Base-by-base conservation (phyloP, 2,888 invertebrate genomes). In the Cephalotes varians region DNA sequence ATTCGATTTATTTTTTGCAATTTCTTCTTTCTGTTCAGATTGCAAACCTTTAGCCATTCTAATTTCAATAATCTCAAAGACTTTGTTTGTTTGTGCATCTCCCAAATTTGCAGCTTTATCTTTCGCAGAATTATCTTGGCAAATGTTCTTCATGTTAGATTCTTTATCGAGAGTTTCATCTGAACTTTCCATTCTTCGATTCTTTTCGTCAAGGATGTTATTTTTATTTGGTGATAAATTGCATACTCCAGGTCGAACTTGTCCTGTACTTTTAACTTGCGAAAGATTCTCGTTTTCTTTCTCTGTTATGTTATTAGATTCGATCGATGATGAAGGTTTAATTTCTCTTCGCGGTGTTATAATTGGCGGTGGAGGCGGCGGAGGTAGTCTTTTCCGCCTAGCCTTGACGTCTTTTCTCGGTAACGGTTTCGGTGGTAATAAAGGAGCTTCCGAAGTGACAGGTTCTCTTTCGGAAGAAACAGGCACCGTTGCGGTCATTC, bases 371-470 rank as follows among this genome's bases (percentile, higher is more conserved):
- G 95, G 95, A 0, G 95, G 95, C 0, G 95, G 95, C 0, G 94
- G 94, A 0, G 95, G 95, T 9, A 94, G 94, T 69, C 95, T 91
- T 83, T 95, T 94, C 72, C 93, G 83, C 25, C 92, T 93, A 4
- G 90, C 81, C 81, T 92, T 94, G 0, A 92, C 82, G 34, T 95
- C 95, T 81, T 93, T 94, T 37, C 95, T 88, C 2, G 95, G 95
- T 72, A 93, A 85, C 0, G 95, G 95, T 84, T 94, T 95, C 0
- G 95, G 95, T 1, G 95, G 95, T 9, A 94, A 84, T 12, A 91
- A 83, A 31, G 94, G 93, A 6, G 31, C 40, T 5, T 85, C 82
- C 34, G 28, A 18, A 34, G n/a, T n/a, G n/a, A n/a, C n/a, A n/a
- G 34, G 9, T 34, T 84, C 76, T 5, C 49, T 58, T 10, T 51